phyloP scores from a whole-genome alignment of 2,113 vertebrate genomes.

The Mastomys natalensis region DNA sequence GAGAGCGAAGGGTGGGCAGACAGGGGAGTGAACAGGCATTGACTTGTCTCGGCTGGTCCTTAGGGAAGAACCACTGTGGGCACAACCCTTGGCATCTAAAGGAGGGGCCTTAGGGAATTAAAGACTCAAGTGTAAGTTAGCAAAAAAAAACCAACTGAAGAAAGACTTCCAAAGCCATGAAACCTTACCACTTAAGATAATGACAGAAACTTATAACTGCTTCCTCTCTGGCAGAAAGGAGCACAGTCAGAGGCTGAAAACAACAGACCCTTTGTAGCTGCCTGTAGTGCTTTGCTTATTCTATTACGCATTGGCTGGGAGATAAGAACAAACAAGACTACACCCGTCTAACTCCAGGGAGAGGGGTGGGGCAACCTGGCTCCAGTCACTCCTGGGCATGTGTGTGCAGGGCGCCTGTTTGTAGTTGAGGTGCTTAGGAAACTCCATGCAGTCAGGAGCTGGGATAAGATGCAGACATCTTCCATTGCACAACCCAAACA shows the following conservation, averaged over 20 bases:
- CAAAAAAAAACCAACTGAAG: constrained; percentile 74
- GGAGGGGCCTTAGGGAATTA: constrained; percentile 8
- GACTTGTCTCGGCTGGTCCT: background rate
- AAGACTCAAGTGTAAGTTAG: constrained; percentile 69
- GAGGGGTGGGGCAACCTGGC: constrained; percentile 64
- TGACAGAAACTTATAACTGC: constrained; percentile 80
- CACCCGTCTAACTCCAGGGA: constrained; percentile 74
- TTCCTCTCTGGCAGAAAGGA: constrained; percentile 78
- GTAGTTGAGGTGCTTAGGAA: constrained; percentile 78
- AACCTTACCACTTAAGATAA: constrained; percentile 81
- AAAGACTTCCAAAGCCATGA: constrained; percentile 73
- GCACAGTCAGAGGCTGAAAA: constrained; percentile 80
- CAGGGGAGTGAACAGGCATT: background rate
- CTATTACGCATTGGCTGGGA: constrained; percentile 76
- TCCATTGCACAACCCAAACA: constrained; percentile 72
- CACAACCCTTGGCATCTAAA: constrained; percentile 46
- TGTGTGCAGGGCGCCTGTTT: constrained; percentile 62
- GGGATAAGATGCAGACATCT: constrained; percentile 58
- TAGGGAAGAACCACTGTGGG: background rate
- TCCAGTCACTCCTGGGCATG: constrained; percentile 71
- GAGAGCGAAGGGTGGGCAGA: background rate
- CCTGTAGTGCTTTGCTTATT: constrained; percentile 80
- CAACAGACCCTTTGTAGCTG: constrained; percentile 77
- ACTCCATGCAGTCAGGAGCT: constrained; percentile 74
- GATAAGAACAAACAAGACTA: constrained; percentile 83